These are phyloP conservation scores for Melieria crassipennis DNA, from an alignment of 2,888 invertebrate species.

Conservation along the genomic window DNA sequence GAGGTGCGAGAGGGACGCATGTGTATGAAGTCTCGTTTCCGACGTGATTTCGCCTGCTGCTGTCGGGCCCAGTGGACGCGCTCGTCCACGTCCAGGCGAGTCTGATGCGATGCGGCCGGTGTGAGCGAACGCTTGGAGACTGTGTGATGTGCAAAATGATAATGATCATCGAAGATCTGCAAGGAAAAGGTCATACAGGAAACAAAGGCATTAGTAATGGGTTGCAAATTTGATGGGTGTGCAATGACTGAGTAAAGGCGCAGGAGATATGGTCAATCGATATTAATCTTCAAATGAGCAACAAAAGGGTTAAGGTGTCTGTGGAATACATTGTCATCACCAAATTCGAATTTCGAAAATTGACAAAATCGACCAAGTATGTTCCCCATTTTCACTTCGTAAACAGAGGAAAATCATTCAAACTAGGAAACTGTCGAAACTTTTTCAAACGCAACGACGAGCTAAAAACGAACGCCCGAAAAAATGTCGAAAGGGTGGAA, in stretches of 20 bases:
- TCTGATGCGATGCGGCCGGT: conserved; percentile 77
- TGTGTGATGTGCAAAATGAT: conserved; percentile 83
- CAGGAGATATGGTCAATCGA: not conserved
- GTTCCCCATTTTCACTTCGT: no score
- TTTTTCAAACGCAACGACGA: no score
- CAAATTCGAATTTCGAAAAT: no score
- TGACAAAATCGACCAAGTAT: no score
- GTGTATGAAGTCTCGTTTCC: conserved; percentile 81
- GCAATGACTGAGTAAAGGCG: not conserved
- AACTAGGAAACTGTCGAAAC: no score
- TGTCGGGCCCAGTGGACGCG: conserved; percentile 86
- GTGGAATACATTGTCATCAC: no score
- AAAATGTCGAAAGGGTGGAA: conserved; percentile 28
- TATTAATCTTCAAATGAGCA: not conserved
- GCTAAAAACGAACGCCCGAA: no score
- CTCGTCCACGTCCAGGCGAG: conserved; percentile 75
- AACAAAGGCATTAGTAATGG: no score
- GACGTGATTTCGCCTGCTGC: conserved; percentile 80
- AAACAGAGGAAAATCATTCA: no score
- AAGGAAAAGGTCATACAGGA: no score
- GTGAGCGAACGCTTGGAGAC: conserved; percentile 81
- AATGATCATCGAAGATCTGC: conserved; percentile 89
- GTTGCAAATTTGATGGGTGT: no score
- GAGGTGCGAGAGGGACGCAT: conserved; percentile 64
- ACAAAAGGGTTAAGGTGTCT: not conserved